phyloP scores from a whole-genome alignment of 2,888 invertebrate species.

The Synanthedon formicaeformis region DNA sequence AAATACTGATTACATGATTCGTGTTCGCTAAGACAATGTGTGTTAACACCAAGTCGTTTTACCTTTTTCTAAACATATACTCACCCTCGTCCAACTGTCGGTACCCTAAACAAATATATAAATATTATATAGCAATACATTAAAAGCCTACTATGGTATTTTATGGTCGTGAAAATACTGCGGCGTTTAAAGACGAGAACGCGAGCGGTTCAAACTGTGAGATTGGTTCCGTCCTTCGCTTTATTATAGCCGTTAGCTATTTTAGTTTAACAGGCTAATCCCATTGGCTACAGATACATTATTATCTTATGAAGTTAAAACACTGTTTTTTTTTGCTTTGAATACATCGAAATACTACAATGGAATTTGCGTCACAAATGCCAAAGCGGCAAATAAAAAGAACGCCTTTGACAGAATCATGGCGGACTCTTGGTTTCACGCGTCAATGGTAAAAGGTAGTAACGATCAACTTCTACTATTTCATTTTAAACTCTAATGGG shows the following conservation, averaged over 20 bases:
- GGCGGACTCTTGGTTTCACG: no score
- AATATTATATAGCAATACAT: neutral
- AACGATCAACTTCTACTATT: no score
- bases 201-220: neutral
- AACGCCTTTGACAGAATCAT: no score
- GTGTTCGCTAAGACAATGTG: constrained; percentile 8
- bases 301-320: neutral
- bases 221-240: neutral
- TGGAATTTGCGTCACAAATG: no score
- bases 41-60: constrained; percentile 11
- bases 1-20: neutral
- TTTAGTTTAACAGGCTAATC: neutral
- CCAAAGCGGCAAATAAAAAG: no score
- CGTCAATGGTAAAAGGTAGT: no score
- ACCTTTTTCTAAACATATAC: constrained; percentile 9
- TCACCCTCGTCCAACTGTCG: constrained; percentile 57
- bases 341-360: no score
- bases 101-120: constrained; percentile 47
- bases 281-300: neutral
- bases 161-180: no score
- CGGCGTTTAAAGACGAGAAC: no score
- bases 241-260: neutral
- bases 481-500: no score
- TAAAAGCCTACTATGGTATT: neutral
- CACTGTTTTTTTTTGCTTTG: no score